Evolutionary conservation across 2,888 invertebrate species (phyloP), one percentile per base, ranked within the genome.

Genomic region (Heteropelma amictum): DNA sequence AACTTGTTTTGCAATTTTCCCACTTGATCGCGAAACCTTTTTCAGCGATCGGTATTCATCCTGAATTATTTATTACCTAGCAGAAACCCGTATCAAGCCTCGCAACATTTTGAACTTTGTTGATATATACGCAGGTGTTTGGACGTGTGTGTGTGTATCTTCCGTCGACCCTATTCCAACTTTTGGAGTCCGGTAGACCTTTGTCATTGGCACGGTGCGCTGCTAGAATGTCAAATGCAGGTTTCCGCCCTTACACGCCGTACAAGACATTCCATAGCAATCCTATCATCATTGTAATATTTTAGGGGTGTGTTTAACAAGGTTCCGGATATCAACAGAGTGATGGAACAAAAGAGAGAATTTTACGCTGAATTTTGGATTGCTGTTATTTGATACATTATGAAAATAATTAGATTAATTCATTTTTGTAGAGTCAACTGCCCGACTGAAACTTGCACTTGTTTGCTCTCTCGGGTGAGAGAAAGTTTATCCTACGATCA

Each of bases 21-120:
- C 60, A 33, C 30, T 61, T 47, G 45, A 61, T 45, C 35, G 30
- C 30, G 10, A 6, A 33, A 30, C 30, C 5, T 7, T 3, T 5
- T 6, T 12, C 38, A 4, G 6, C 56, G 56, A 63, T 71, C 28
- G 56, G 28, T 30, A 49, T 65, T 63, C 53, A 56, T 67, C 47
- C 38, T 71, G 71, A 71, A 75, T 75, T 71, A 75, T 75, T 75
- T 75, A 71, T 75, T 26, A 56, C 47, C 26, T n/a, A 5, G 54
- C 40, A 10, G 38, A 65, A 14, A 38, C 26, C n/a, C 47, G 28
- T 33, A 51, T 42, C 42, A n/a, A 40, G 30, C 17, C 19, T 12
- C 28, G 40, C 30, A 4, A 72, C 54, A 65, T 67, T 61, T 45
- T 54, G 30, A 45, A 61, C 64, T 45, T 47, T 40, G 53, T 49